A percentile compares a stretch with the other conserved stretches of the same genome.
Conservation (phyloP, 2,888 invertebrate genomes). For the Abscondita cerata region DNA sequence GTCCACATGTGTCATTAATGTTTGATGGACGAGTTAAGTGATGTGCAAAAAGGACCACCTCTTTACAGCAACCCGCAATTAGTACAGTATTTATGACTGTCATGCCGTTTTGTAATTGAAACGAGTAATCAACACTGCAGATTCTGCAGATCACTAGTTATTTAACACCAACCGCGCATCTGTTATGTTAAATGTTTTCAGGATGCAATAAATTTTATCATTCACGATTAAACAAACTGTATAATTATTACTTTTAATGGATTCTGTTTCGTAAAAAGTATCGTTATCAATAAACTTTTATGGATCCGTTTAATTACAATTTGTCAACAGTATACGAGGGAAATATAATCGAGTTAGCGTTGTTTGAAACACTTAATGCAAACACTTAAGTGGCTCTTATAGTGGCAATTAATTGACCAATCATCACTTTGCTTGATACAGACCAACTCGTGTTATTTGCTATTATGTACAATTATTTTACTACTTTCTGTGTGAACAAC, state of each 20-base stretch:
- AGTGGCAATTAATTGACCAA: slow-evolving; percentile 28
- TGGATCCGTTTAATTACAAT: slow-evolving; percentile 3
- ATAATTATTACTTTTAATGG: slow-evolving; percentile 16
- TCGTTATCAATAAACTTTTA: background rate
- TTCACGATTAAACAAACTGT: slow-evolving; percentile 11
- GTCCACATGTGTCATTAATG: slow-evolving; percentile 38
- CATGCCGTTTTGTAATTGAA: slow-evolving; percentile 42
- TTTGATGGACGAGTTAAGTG: slow-evolving; percentile 40
- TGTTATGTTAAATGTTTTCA: slow-evolving; percentile 19
- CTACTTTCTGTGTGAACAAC: too few species aligned
- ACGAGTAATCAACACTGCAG: slow-evolving; percentile 37
- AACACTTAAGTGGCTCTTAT: slow-evolving; percentile 22
- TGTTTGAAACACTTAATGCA: slow-evolving; percentile 25
- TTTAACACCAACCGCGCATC: slow-evolving; percentile 27
- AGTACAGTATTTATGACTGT: slow-evolving; percentile 43
- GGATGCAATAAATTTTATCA: slow-evolving; percentile 22
- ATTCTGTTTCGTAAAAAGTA: background rate
- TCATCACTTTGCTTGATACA: slow-evolving; percentile 28
- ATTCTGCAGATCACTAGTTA: slow-evolving; percentile 38
- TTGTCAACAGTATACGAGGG: slow-evolving; percentile 12
- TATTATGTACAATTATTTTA: too few species aligned
- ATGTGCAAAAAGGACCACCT: slow-evolving; percentile 40
- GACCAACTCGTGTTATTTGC: slow-evolving; percentile 22
- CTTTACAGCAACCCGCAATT: slow-evolving; percentile 40
- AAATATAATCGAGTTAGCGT: slow-evolving; percentile 22